Base-by-base conservation (phyloP, 1,140 invertebrate genomes). In the Proales similis region DNA sequence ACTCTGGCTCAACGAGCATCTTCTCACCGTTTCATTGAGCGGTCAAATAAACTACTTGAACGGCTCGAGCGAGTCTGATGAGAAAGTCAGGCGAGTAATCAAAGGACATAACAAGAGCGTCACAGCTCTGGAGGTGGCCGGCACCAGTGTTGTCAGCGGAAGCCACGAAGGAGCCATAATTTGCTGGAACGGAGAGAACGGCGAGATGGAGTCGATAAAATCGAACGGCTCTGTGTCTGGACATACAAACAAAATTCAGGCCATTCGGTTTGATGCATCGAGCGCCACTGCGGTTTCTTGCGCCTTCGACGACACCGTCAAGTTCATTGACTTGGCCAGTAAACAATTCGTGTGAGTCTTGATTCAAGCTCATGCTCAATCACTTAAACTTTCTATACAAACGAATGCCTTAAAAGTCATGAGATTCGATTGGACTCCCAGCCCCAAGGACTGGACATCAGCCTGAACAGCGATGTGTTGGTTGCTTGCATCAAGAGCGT, bases 51-150 rank as follows among this genome's bases (percentile, higher is more conserved):
- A 57, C 22, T 57, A 57, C n/a, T 17, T 57, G 4, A 42, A 57
- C 19, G 6, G 22, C 0, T 30, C 29, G 11, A 26, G 36, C 20
- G 19, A 3, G 3, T 17, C 7, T n/a, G 36, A 57, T 0, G 7
- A 24, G 20, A 42, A 49, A 77, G 32, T 43, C 20, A 4, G 39
- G 7, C 14, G 27, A 27, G 45, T 42, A 39, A 11, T 77, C 64
- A 71, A 86, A 83, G 94, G 88, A 5, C 94, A 98, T 76, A 97
- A 95, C 71, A 96, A 96, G 73, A 89, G 92, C 5, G 95, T 99
- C 60, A 97, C 91, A 39, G 84, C 89, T n/a, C 78, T 97, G 68
- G 82, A 84, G 1, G 73, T 90, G 7, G 84, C 82, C 7, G 22
- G 39, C 24, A 11, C 11, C 20, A 22, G 26, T n/a, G 83, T 95